Conservation (phyloP, 2,888 invertebrate species). For the Lottia scabra region DNA sequence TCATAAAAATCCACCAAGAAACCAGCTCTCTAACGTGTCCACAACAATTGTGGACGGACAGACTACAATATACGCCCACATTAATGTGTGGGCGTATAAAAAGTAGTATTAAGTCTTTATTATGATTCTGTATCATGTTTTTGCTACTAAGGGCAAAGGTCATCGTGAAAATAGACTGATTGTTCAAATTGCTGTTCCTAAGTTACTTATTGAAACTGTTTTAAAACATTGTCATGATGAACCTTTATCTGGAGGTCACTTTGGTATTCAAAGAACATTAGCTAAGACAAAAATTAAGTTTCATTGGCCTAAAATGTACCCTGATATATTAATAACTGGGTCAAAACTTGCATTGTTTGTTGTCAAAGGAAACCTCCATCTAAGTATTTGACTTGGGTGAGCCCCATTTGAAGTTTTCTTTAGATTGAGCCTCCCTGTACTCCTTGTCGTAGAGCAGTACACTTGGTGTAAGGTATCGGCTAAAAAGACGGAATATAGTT, state of each 20-base stretch:
- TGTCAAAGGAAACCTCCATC: slow-evolving; percentile 10
- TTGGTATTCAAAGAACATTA: slow-evolving; percentile 8
- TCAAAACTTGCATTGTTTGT: background rate
- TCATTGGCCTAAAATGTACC: slow-evolving; percentile 5
- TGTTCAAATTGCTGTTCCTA: slow-evolving; percentile 1
- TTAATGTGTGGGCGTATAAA: too few species aligned
- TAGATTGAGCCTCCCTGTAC: too few species aligned
- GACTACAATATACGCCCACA: too few species aligned
- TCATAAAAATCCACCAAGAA: too few species aligned
- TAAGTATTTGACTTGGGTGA: too few species aligned
- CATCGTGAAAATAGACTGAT: background rate
- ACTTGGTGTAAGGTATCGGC: too few species aligned
- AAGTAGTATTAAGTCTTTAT: too few species aligned
- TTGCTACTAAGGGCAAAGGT: slow-evolving; percentile 6
- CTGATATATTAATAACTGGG: background rate
- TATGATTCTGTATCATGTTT: slow-evolving; percentile 5
- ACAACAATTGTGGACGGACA: too few species aligned
- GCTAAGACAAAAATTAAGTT: slow-evolving; percentile 4
- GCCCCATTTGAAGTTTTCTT: too few species aligned
- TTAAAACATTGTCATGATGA: slow-evolving; percentile 5
- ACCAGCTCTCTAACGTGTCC: too few species aligned
- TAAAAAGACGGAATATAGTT: too few species aligned
- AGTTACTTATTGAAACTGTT: background rate
- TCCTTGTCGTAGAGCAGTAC: too few species aligned
- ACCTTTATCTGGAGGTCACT: slow-evolving; percentile 9